Evolutionary conservation across 2,113 vertebrate genomes (phyloP).

Genomic region (Nycticryphes semicollaris): DNA sequence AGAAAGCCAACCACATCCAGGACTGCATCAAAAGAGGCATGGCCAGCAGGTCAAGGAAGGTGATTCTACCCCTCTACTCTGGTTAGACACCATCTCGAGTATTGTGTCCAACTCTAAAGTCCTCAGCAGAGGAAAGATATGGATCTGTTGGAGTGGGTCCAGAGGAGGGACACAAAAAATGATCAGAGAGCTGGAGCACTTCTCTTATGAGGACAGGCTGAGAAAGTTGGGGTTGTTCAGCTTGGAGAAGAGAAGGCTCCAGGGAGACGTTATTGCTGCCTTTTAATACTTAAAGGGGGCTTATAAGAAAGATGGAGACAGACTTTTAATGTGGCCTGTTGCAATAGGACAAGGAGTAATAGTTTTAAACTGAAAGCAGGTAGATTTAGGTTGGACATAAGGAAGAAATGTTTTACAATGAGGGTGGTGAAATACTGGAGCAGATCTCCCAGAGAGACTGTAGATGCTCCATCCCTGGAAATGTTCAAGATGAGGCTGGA

Average conservation of each 20-base stretch:
- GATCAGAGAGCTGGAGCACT: background rate
- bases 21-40: background rate
- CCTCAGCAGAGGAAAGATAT: background rate
- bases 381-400: background rate
- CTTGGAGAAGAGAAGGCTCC: background rate
- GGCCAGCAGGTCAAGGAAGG: background rate
- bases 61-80: background rate
- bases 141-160: fast-evolving
- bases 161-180: background rate
- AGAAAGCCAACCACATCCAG: background rate
- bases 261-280: fast-evolving
- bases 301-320: background rate
- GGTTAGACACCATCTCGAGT: background rate
- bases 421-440: background rate
- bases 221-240: background rate
- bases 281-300: background rate
- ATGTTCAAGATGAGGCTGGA: background rate
- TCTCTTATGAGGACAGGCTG: background rate
- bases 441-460: background rate
- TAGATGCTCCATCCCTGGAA: background rate
- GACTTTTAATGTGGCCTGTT: background rate
- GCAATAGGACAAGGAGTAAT: too few species aligned
- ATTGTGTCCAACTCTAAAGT: fast-evolving
- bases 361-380: background rate
- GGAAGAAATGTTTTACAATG: background rate